phyloP scores from a whole-genome alignment of 2,113 vertebrate genomes.

The Mesembrinibis cayennensis region DNA sequence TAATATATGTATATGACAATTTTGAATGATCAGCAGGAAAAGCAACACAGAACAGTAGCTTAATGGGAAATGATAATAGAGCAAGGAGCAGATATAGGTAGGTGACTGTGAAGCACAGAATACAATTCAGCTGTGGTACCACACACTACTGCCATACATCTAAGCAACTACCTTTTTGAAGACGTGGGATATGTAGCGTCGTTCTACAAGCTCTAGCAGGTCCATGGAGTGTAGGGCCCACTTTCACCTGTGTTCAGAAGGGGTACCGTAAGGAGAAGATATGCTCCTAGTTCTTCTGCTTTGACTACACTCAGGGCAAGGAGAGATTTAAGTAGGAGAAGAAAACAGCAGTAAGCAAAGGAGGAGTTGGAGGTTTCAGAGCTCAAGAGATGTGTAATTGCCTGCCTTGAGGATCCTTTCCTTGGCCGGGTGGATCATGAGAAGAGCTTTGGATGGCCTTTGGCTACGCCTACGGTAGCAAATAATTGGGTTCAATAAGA shows the following conservation, averaged over 20 bases:
- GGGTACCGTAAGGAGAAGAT: neutral
- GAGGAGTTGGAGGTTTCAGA: neutral
- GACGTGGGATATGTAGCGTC: neutral
- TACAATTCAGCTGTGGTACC: neutral
- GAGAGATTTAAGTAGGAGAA: neutral
- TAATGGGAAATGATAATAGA: neutral
- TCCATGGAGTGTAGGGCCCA: neutral
- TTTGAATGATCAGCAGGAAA: neutral
- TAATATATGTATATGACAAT: neutral
- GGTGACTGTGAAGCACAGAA: rapidly evolving
- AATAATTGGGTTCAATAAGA: neutral
- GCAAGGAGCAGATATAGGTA: neutral
- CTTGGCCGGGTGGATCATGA: neutral
- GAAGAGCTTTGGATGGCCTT: neutral
- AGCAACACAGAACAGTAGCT: neutral
- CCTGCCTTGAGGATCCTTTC: neutral
- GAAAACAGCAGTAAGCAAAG: neutral
- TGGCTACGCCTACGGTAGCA: neutral
- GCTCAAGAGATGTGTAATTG: neutral
- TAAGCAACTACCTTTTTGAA: neutral
- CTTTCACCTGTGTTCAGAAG: neutral
- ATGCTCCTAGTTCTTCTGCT: neutral
- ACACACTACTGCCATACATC: neutral
- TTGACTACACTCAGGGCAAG: neutral
- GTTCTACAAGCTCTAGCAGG: neutral